phyloP scores from a whole-genome alignment of 1,140 invertebrate genomes.

The Tenebrio molitor region DNA sequence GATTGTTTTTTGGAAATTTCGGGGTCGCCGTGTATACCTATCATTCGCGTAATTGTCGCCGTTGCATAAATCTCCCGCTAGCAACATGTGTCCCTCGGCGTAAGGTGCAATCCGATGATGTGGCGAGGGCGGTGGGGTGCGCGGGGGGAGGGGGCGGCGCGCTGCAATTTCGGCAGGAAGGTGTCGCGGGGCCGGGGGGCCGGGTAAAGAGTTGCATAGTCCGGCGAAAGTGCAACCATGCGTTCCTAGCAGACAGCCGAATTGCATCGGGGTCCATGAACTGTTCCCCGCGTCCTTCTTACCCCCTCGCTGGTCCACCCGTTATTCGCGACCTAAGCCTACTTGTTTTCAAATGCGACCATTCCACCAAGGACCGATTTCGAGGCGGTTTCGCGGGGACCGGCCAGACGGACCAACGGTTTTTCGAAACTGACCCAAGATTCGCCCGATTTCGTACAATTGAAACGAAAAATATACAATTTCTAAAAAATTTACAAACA shows the following conservation, averaged over 20 bases:
- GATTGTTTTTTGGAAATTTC: neutral
- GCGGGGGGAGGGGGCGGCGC: constrained; percentile 35
- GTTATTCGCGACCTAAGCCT: constrained; percentile 55
- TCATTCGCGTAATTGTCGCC: neutral
- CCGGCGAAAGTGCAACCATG: constrained; percentile 65
- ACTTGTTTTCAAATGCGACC: constrained; percentile 53
- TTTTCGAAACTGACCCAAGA: too few species aligned
- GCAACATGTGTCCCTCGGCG: constrained; percentile 43
- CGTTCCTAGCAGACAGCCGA: constrained; percentile 66
- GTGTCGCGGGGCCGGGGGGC: constrained; percentile 35
- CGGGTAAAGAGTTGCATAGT: constrained; percentile 62
- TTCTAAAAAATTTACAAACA: too few species aligned
- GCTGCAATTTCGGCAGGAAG: constrained; percentile 55
- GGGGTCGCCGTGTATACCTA: neutral
- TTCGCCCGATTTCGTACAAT: too few species aligned
- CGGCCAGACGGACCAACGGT: too few species aligned
- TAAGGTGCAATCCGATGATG: constrained; percentile 45
- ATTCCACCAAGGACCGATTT: constrained; percentile 50
- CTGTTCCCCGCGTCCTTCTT: constrained; percentile 48
- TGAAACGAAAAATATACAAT: too few species aligned
- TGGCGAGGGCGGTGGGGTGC: constrained; percentile 8
- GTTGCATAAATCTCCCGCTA: constrained; percentile 31
- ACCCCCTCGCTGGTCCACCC: constrained; percentile 13
- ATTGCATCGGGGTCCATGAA: constrained; percentile 64
- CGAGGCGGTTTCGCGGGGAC: neutral